These are phyloP conservation scores for Epinotia brunnichana DNA, from an alignment of 2,888 invertebrate species.

Conservation along the genomic window DNA sequence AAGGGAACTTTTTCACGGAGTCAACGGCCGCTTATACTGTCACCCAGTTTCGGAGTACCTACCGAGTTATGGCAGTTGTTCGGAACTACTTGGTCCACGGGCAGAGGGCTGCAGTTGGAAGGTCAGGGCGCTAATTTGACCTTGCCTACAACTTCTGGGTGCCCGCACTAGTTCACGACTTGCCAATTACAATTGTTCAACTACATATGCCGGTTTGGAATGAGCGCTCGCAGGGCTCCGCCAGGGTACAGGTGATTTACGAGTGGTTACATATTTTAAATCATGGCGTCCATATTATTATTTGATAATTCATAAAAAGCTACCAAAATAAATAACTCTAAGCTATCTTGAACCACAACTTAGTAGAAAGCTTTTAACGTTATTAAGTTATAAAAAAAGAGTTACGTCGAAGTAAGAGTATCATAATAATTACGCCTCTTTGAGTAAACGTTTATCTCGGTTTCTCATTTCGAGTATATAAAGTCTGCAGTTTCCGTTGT, in stretches of 20 bases:
- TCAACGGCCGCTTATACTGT: slow-evolving; percentile 82
- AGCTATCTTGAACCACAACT: too few relatives aligned
- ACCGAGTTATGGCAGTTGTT: slow-evolving; percentile 84
- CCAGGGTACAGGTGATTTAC: neutral
- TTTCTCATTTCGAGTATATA: too few relatives aligned
- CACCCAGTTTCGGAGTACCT: slow-evolving; percentile 82
- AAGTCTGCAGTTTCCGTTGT: neutral
- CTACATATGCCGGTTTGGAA: slow-evolving; percentile 46
- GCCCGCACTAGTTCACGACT: slow-evolving; percentile 52
- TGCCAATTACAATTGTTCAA: slow-evolving; percentile 58
- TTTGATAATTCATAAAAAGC: too few relatives aligned
- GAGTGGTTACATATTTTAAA: neutral
- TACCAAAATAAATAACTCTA: too few relatives aligned
- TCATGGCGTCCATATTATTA: neutral
- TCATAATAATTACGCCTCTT: neutral
- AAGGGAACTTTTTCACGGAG: slow-evolving; percentile 83
- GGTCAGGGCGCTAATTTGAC: slow-evolving; percentile 82
- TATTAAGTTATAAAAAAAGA: neutral
- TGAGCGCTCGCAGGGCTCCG: neutral
- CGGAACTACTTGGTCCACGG: slow-evolving; percentile 79
- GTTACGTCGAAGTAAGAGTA: neutral
- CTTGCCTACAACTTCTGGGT: slow-evolving; percentile 75
- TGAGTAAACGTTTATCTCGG: too few relatives aligned
- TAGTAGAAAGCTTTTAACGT: too few relatives aligned
- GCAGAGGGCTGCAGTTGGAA: slow-evolving; percentile 77